phyloP scores from a whole-genome alignment of 2,888 invertebrate species.

The Allophyes oxyacanthae region DNA sequence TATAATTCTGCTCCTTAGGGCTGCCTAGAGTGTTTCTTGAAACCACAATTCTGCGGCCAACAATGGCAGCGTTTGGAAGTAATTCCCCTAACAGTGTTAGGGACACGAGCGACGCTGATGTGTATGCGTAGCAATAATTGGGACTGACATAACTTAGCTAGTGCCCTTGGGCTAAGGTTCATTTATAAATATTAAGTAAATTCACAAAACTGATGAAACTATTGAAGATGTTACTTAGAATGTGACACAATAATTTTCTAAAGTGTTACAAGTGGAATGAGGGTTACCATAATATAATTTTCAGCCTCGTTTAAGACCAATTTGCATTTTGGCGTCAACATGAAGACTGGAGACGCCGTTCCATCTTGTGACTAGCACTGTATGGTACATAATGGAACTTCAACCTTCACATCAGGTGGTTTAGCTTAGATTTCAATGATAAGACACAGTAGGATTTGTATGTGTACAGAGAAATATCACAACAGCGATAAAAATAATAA shows the following conservation, averaged over 20 bases:
- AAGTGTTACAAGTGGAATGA: slow-evolving; percentile 70
- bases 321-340: slow-evolving; percentile 63
- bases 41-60: slow-evolving; percentile 70
- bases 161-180: no score
- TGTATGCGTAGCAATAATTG: slow-evolving; percentile 41
- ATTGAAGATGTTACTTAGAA: no score
- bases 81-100: slow-evolving; percentile 81
- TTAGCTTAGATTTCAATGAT: neutral
- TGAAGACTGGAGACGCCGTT: slow-evolving; percentile 13
- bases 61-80: slow-evolving; percentile 71
- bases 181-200: no score
- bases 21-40: slow-evolving; percentile 47
- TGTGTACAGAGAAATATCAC: neutral
- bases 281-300: slow-evolving; percentile 75
- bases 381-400: slow-evolving; percentile 2
- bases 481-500: no score
- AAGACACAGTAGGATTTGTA: neutral
- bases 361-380: slow-evolving; percentile 8
- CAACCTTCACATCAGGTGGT: neutral
- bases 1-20: slow-evolving; percentile 32
- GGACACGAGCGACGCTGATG: slow-evolving; percentile 56
- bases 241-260: slow-evolving; percentile 29
- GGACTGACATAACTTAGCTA: slow-evolving; percentile 16
- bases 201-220: no score
- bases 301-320: slow-evolving; percentile 66